A percentile compares a stretch with the other conserved stretches of the same genome.
phyloP scores from a whole-genome alignment of 2,888 invertebrate genomes.

The Drosophila tripunctata region DNA sequence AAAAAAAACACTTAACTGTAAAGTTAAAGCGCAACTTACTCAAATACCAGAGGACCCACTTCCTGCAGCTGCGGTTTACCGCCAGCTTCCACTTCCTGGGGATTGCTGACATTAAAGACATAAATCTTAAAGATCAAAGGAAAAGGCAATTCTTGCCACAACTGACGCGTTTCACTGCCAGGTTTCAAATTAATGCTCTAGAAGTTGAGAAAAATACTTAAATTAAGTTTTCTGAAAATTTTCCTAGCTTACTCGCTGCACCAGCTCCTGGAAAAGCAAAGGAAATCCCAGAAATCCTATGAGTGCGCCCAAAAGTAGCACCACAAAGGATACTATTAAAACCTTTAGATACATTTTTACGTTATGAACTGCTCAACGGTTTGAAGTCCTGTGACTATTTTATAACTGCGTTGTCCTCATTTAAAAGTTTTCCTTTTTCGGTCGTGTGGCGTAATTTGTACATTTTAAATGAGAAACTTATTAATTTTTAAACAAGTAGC shows the following conservation, averaged over 20 bases:
- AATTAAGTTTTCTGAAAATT: background rate
- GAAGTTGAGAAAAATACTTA: background rate
- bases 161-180: slow-evolving; percentile 89
- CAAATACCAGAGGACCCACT: slow-evolving; percentile 92
- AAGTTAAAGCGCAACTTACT: slow-evolving; percentile 86
- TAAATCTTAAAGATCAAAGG: slow-evolving; percentile 90
- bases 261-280: slow-evolving; percentile 86
- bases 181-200: slow-evolving; percentile 85
- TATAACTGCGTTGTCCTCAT: slow-evolving; percentile 15
- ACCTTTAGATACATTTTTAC: slow-evolving; percentile 78
- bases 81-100: slow-evolving; percentile 88
- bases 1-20: background rate
- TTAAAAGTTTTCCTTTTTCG: slow-evolving; percentile 24
- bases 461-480: slow-evolving; percentile 27
- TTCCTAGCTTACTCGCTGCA: slow-evolving; percentile 86
- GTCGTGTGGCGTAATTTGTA: slow-evolving; percentile 36
- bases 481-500: slow-evolving; percentile 35
- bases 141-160: slow-evolving; percentile 92
- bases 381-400: slow-evolving; percentile 11
- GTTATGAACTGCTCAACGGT: background rate
- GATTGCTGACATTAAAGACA: slow-evolving; percentile 92
- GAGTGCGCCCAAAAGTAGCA: slow-evolving; percentile 87
- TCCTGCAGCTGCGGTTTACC: slow-evolving; percentile 88
- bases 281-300: slow-evolving; percentile 90
- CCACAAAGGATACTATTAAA: slow-evolving; percentile 85